A percentile compares a stretch with the other conserved stretches of the same genome.
Evolutionary conservation across 2,113 vertebrate species (phyloP).

Genomic region (Hippocampus comes): DNA sequence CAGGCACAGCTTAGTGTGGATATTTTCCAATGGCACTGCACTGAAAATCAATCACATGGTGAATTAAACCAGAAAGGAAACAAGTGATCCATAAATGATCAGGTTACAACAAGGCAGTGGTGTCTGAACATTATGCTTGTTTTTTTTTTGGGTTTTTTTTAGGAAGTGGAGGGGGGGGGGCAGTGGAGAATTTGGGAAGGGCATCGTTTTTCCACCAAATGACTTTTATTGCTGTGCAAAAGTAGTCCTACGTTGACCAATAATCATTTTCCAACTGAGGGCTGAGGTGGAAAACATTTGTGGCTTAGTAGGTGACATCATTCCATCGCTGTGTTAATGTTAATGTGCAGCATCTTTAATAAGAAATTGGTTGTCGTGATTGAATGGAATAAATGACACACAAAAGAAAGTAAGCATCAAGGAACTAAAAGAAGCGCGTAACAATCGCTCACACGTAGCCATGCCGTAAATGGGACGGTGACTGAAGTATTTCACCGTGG

Average conservation of each 20-base stretch:
- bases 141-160: conserved; percentile 66
- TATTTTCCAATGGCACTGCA: conserved; percentile 76
- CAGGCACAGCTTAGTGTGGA: conserved; percentile 57
- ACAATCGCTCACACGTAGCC: neutral
- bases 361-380: conserved; percentile 18
- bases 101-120: conserved; percentile 72
- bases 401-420: conserved; percentile 20
- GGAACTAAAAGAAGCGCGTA: conserved; percentile 8
- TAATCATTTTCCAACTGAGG: conserved; percentile 30
- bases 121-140: conserved; percentile 70
- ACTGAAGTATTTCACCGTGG: conserved; percentile 26
- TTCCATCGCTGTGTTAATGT: conserved; percentile 9
- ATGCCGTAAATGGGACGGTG: conserved; percentile 47
- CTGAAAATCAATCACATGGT: conserved; percentile 81
- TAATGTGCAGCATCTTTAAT: neutral
- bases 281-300: conserved; percentile 25
- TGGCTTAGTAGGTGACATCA: conserved; percentile 1
- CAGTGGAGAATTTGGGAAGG: conserved; percentile 20
- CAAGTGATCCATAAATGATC: conserved; percentile 82
- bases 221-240: conserved; percentile 36
- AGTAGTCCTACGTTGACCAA: conserved; percentile 27
- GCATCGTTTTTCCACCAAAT: conserved; percentile 21
- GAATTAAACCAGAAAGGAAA: conserved; percentile 84
- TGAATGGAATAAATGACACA: conserved; percentile 19
- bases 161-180: too few relatives aligned